phyloP scores from a whole-genome alignment of 1,140 invertebrate species.

The Protaetia brevitarsis region DNA sequence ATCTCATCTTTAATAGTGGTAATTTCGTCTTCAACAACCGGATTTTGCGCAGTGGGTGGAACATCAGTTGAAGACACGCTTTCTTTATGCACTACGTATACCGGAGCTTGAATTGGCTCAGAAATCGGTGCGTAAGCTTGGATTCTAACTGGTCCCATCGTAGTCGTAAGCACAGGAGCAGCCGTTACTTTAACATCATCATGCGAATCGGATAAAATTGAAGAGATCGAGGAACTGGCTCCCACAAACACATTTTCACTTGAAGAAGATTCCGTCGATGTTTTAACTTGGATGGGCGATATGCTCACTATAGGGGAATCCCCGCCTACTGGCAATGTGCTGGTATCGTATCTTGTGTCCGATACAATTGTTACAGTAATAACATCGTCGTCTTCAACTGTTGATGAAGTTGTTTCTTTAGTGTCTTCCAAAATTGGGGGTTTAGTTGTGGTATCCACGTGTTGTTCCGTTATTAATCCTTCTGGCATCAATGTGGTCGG shows the following conservation, averaged over 20 bases:
- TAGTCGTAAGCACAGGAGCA: neutral
- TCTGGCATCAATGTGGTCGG: too few species aligned
- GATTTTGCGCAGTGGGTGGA: neutral
- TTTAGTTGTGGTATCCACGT: neutral
- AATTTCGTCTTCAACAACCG: neutral
- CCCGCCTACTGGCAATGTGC: neutral
- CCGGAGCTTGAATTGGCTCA: neutral
- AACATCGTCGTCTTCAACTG: neutral
- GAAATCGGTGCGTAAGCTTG: neutral
- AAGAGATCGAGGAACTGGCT: neutral
- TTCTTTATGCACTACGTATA: neutral
- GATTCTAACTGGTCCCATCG: neutral
- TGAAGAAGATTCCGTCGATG: neutral
- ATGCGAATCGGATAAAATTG: neutral
- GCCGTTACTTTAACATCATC: neutral
- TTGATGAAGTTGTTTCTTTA: neutral
- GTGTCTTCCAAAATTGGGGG: neutral
- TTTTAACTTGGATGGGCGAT: conserved; percentile 5
- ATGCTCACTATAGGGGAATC: conserved; percentile 4
- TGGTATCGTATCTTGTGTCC: neutral
- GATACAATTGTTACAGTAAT: neutral
- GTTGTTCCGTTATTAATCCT: neutral
- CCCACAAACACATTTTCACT: neutral
- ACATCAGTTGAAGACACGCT: neutral
- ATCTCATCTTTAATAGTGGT: neutral